Percentiles rank a stretch among this genome's conserved stretches.
phyloP scores from a whole-genome alignment of 2,888 invertebrate genomes.

The Diarsia mendica region DNA sequence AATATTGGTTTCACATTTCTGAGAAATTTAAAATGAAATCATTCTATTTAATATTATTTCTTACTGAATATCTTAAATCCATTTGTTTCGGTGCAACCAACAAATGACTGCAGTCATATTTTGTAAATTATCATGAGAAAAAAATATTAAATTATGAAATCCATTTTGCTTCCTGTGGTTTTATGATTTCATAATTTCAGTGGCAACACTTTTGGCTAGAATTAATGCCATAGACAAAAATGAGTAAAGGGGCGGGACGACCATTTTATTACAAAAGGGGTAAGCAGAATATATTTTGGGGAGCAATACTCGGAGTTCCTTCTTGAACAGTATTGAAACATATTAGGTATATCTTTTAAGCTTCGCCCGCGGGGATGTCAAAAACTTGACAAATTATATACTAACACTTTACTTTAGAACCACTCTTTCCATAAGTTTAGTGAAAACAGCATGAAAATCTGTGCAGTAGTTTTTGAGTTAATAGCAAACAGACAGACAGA shows the following conservation, averaged over 20 bases:
- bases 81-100: neutral
- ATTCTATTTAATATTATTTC: neutral
- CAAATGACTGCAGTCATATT: neutral
- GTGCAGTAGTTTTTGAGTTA: no score
- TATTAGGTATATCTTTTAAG: neutral
- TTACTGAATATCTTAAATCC: neutral
- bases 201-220: slow-evolving; percentile 15
- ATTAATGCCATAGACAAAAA: slow-evolving; percentile 15
- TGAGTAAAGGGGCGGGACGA: neutral
- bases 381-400: no score
- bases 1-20: neutral
- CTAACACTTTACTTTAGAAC: no score
- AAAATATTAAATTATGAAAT: no score
- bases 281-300: slow-evolving; percentile 13
- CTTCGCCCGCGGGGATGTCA: no score
- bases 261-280: slow-evolving; percentile 11
- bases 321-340: no score
- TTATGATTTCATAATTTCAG: no score
- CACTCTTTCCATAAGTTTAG: no score
- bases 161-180: no score
- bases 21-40: neutral
- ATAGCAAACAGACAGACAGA: no score
- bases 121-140: neutral
- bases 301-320: neutral
- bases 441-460: no score